Conservation (phyloP, 2,888 invertebrate species). For the Mylabris sibirica region DNA sequence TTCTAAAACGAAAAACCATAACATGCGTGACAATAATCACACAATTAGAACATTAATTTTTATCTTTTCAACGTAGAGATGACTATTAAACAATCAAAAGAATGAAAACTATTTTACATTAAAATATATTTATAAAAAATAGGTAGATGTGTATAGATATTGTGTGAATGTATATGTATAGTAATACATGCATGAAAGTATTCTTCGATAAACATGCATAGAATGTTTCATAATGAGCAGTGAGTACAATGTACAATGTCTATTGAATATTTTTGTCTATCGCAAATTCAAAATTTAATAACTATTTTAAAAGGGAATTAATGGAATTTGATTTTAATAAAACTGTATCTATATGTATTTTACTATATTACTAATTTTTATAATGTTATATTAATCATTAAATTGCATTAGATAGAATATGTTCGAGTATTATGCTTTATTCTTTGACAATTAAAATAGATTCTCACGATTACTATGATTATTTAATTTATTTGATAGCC, state of each 20-base stretch:
- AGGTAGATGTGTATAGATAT: not conserved
- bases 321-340: not conserved
- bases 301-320: not conserved
- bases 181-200: not conserved
- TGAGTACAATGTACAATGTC: not conserved
- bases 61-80: not conserved
- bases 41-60: not conserved
- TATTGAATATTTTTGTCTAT: not conserved
- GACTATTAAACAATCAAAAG: not conserved
- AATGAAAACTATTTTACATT: not conserved
- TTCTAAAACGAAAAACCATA: not conserved
- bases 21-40: conserved; percentile 1
- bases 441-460: not conserved
- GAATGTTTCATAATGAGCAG: not conserved
- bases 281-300: too few species aligned
- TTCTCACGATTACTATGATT: not conserved
- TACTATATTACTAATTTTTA: not conserved
- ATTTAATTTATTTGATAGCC: not conserved
- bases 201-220: not conserved
- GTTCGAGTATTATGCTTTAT: not conserved
- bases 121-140: not conserved
- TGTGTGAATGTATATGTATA: not conserved
- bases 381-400: too few species aligned
- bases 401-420: not conserved
- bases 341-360: too few species aligned